phyloP scores from a whole-genome alignment of 2,797 vertebrate species.

The Hephaestus fuliginosus region DNA sequence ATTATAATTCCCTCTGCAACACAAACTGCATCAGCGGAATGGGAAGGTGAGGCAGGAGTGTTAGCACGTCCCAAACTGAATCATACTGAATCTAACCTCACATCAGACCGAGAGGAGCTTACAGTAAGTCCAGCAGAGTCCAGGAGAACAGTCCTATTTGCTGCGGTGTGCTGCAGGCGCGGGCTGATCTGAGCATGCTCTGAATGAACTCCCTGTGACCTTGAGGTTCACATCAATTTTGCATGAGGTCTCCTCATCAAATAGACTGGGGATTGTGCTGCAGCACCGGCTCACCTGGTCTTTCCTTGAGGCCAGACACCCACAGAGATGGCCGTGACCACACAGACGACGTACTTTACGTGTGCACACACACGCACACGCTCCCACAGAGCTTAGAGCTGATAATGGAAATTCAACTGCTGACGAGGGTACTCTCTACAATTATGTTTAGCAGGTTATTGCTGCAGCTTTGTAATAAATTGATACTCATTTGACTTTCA shows the following conservation, averaged over 20 bases:
- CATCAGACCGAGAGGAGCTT: conserved; percentile 41
- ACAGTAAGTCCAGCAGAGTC: conserved; percentile 44
- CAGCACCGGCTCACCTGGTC: conserved; percentile 73
- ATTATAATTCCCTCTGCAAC: not conserved
- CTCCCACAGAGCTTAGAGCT: conserved; percentile 30
- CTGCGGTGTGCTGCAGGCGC: conserved; percentile 55
- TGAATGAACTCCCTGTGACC: conserved; percentile 80
- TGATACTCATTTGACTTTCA: conserved; percentile 56
- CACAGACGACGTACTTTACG: conserved; percentile 32
- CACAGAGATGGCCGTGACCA: conserved; percentile 59
- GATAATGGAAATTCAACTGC: conserved; percentile 69
- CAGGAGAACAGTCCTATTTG: conserved; percentile 40
- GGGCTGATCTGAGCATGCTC: conserved; percentile 71
- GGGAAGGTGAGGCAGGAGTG: conserved; percentile 3
- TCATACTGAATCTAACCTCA: conserved; percentile 18
- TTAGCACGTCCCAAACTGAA: conserved; percentile 16
- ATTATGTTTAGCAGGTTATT: conserved; percentile 54
- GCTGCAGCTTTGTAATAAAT: conserved; percentile 63
- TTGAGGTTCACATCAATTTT: conserved; percentile 84
- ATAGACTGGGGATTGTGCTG: conserved; percentile 70
- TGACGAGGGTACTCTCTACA: conserved; percentile 56
- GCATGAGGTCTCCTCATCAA: conserved; percentile 82
- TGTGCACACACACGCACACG: not conserved
- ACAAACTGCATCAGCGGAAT: conserved; percentile 2
- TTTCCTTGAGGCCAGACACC: conserved; percentile 70